phyloP scores from a whole-genome alignment of 23 tunicate species.

The Aplidium turbinatum region DNA sequence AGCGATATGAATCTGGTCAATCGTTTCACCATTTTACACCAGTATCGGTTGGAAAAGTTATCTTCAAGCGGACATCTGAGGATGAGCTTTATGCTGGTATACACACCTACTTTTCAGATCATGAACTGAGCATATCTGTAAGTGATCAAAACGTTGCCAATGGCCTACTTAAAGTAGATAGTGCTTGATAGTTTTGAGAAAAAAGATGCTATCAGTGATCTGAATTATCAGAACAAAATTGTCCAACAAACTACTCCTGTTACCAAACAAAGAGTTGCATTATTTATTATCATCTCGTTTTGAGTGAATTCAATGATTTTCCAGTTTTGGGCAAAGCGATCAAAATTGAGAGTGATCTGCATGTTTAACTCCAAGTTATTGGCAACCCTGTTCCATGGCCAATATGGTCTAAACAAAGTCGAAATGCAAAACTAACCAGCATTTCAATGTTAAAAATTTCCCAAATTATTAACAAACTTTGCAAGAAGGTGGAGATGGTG shows the following conservation, averaged over 20 bases:
- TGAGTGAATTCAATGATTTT: neutral
- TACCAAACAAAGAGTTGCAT: slow-evolving; percentile 11
- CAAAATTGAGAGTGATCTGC: slow-evolving; percentile 15
- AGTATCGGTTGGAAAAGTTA: too few species aligned
- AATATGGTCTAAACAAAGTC: slow-evolving; percentile 3
- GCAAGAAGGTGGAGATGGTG: too few species aligned
- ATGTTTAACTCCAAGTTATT: slow-evolving; percentile 1
- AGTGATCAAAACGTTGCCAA: too few species aligned
- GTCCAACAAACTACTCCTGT: neutral
- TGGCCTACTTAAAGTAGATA: too few species aligned
- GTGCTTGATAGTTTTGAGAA: neutral
- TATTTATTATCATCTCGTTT: neutral
- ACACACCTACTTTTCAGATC: too few species aligned
- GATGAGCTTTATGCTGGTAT: too few species aligned
- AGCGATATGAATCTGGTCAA: too few species aligned
- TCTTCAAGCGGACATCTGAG: too few species aligned
- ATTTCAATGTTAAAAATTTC: slow-evolving; percentile 12
- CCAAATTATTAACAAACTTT: slow-evolving; percentile 10
- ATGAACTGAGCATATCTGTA: too few species aligned
- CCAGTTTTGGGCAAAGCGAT: slow-evolving; percentile 13
- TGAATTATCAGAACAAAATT: too few species aligned
- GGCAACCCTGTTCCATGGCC: slow-evolving; percentile 13
- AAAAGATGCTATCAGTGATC: neutral
- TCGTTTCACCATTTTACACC: too few species aligned
- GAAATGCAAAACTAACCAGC: slow-evolving; percentile 31